These are phyloP conservation scores for Capromys pilorides DNA, from an alignment of 2,797 vertebrate genomes.

Conservation along the genomic window DNA sequence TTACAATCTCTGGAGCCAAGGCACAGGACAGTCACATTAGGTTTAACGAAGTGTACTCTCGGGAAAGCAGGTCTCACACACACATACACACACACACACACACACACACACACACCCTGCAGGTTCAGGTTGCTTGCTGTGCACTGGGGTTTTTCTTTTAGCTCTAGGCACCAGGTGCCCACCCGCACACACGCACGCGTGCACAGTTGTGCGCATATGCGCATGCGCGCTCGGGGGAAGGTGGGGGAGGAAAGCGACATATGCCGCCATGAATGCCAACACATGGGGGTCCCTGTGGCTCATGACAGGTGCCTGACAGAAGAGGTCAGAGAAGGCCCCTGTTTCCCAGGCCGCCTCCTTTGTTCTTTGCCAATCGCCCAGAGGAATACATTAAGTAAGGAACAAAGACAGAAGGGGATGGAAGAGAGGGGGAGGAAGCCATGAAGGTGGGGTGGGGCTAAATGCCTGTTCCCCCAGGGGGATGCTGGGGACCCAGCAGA, in stretches of 20 bases:
- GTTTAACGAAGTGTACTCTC: neutral
- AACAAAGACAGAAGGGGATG: slow-evolving; percentile 84
- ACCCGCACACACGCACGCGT: fast-evolving
- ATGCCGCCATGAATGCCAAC: slow-evolving; percentile 83
- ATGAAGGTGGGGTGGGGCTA: slow-evolving; percentile 26
- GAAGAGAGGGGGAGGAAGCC: neutral
- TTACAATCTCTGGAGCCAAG: neutral
- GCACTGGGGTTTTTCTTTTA: neutral
- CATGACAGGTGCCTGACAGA: slow-evolving; percentile 88
- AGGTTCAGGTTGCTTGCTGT: neutral
- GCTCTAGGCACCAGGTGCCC: neutral
- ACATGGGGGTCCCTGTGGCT: slow-evolving; percentile 78
- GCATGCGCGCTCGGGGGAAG: neutral
- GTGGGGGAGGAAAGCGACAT: slow-evolving; percentile 76
- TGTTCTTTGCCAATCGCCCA: slow-evolving; percentile 86
- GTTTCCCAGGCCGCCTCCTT: slow-evolving; percentile 91
- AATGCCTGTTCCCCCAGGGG: slow-evolving; percentile 42
- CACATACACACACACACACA: neutral
- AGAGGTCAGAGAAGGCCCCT: slow-evolving; percentile 88
- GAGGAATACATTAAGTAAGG: slow-evolving; percentile 87
- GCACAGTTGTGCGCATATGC: neutral
- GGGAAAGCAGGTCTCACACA: neutral
- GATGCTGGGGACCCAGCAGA: slow-evolving; percentile 61
- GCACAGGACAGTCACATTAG: neutral
- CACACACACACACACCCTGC: neutral